Conservation (phyloP, 2,797 vertebrate genomes). For the Sandelia bainsii region DNA sequence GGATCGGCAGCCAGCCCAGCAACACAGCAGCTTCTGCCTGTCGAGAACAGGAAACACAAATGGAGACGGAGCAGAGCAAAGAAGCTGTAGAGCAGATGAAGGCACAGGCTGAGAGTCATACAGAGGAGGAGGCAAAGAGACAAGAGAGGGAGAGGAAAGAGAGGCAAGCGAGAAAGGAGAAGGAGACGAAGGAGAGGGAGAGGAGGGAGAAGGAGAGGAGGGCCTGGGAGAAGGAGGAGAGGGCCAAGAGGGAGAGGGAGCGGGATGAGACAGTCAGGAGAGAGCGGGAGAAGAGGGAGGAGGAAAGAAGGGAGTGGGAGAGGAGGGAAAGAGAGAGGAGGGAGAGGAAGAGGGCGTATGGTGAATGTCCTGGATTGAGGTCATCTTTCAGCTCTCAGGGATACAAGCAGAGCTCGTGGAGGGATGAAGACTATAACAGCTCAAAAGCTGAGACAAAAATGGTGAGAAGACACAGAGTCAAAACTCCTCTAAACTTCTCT, state of each 20-base stretch:
- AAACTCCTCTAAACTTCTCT: fast-evolving
- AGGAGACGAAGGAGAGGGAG: slow-evolving; percentile 26
- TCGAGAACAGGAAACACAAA: neutral
- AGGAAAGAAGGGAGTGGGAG: slow-evolving; percentile 43
- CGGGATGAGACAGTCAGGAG: slow-evolving; percentile 25
- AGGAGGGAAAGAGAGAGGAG: slow-evolving; percentile 44
- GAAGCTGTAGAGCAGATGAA: slow-evolving; percentile 17
- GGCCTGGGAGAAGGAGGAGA: slow-evolving; percentile 41
- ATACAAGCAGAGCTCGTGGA: slow-evolving; percentile 31
- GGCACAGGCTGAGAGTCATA: slow-evolving; percentile 9
- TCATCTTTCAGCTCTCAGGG: slow-evolving; percentile 36
- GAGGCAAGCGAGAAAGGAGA: slow-evolving; percentile 35
- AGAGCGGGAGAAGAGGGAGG: slow-evolving; percentile 50
- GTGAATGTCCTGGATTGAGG: slow-evolving; percentile 20
- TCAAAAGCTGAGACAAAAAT: neutral
- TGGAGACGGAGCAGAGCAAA: neutral
- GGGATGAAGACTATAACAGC: neutral
- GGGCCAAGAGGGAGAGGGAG: slow-evolving; percentile 29
- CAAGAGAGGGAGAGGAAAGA: slow-evolving; percentile 42
- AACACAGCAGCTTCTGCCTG: neutral
- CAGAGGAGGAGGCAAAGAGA: slow-evolving; percentile 19
- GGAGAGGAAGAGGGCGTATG: slow-evolving; percentile 55
- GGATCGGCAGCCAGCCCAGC: neutral
- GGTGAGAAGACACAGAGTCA: slow-evolving; percentile 53
- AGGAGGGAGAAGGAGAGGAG: slow-evolving; percentile 29